Evolutionary conservation across 2,888 invertebrate genomes (phyloP).

Genomic region (Phalera bucephala): DNA sequence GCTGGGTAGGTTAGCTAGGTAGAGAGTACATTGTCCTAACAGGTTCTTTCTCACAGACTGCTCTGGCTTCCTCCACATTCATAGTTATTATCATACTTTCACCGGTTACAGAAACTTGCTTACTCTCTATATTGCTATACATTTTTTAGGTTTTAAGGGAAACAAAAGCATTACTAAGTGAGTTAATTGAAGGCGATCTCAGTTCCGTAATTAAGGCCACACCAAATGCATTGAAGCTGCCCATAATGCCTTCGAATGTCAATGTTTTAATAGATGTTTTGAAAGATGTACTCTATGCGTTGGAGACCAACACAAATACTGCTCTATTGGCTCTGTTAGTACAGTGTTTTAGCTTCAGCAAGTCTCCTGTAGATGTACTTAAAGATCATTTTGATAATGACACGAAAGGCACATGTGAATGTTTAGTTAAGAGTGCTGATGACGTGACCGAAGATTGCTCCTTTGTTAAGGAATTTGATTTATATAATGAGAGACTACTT

Average conservation of each 20-base stretch:
- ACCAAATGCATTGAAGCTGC: slow-evolving; percentile 55
- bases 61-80: too few species aligned
- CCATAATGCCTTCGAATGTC: slow-evolving; percentile 68
- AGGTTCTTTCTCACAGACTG: too few species aligned
- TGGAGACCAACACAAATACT: slow-evolving; percentile 86
- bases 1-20: too few species aligned
- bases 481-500: slow-evolving; percentile 85
- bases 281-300: slow-evolving; percentile 83
- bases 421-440: slow-evolving; percentile 36
- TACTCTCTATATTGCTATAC: too few species aligned
- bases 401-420: slow-evolving; percentile 41
- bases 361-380: slow-evolving; percentile 53
- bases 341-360: slow-evolving; percentile 58
- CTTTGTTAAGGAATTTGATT: slow-evolving; percentile 85
- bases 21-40: too few species aligned
- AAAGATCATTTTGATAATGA: slow-evolving; percentile 49
- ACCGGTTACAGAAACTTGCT: too few species aligned
- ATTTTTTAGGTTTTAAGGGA: slow-evolving; percentile 76
- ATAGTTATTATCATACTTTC: too few species aligned
- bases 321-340: slow-evolving; percentile 83
- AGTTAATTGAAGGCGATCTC: slow-evolving; percentile 63
- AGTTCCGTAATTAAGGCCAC: slow-evolving; percentile 73
- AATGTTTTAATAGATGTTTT: slow-evolving; percentile 84
- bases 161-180: slow-evolving; percentile 69
- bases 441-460: slow-evolving; percentile 68